Base-by-base conservation (phyloP, 2,797 vertebrate genomes). In the Emys orbicularis region DNA sequence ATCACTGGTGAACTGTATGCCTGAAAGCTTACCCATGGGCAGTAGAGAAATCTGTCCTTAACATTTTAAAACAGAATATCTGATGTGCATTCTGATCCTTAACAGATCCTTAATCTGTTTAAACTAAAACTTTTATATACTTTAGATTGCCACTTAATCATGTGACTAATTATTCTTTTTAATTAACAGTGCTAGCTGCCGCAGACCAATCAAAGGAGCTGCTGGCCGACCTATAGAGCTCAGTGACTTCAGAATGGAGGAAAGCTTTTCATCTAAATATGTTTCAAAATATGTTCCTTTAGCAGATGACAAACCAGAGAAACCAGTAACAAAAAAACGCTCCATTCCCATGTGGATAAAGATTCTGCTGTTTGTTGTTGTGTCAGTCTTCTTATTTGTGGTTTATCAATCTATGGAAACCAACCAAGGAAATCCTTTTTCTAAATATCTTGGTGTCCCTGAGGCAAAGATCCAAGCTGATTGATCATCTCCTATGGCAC, bases 351-450 rank as follows among this genome's bases (percentile, higher is more conserved):
- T 99, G 92, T 99, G 99, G 99, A 98, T 99, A 94, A 99, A 99
- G 98, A 97, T 99, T 86, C 94, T 99, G 96, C 98, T 99, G 52
- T 97, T 99, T 89, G 97, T 98, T 52, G 57, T 98, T 5, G 97
- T 99, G 90, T 98, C 96, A 0, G 97, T 98, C 16, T 99, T 99
- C 97, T 96, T 99, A 93, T 98, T 99, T 97, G 96, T 99, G 89
- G 98, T 99, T 90, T 99, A 99, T 98, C 99, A 99, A 98, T 98
- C 99, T 97, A 99, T 99, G 99, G 99, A 99, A 98, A 98, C 98
- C 97, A 99, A 99, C 97, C 97, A 98, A 98, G 96, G 97, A 95
- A 99, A 98, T 97, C 99, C 99, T 1, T 99, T 99, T 88, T 59
- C 56, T 93, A 23, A 4, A 18, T 98, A 97, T 81, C 2, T 96